Evolutionary conservation across 1,140 invertebrate species (phyloP), one percentile per base, ranked within the genome.

Genomic region (Drosophila rhopaloa): DNA sequence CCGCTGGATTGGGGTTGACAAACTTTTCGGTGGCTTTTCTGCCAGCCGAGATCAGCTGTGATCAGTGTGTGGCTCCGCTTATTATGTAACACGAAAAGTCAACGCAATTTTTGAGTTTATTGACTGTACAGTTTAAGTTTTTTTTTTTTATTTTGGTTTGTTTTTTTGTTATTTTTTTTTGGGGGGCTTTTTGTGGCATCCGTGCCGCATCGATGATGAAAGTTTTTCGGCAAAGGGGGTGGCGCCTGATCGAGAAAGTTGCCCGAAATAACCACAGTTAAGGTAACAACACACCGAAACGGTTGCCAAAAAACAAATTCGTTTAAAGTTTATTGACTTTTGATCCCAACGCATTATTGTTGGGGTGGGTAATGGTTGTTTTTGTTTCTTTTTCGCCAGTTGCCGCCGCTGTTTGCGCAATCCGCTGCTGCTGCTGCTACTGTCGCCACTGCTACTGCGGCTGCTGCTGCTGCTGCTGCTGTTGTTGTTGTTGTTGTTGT

Each of bases 341-440:
- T 90, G 79, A 90, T 90, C 86, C 82, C 86, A 79, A 83, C 68
- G 83, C 76, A 80, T 88, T 86, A 83, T 90, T 90, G 88, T 90
- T 90, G 76, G 86, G 86, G 86, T 90, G 79, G 86, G 86, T 90
- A 90, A 90, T 90, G 86, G 86, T 86, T 40, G 5, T 65, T 38
- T 58, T 43, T 57, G 62, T 56, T 63, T 75, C 47, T 61, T 43
- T 72, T 54, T 24, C 24, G 60, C 8, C 70, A 40, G 8, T 40
- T 59, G 27, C 11, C 24, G 38, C 8, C 9, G 29, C 16, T 32
- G 35, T 27, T 71, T 53, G 50, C 50, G 50, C 50, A 53, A 53
- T 53, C 50, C 50, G 14, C 50, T 14, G 29, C 8, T 24, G 29
- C 7, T 32, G 27, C 16, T 59, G 35, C 40, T 67, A 53, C 7